Conservation (phyloP, 1,140 invertebrate species). For the Palaemon carinicauda region DNA sequence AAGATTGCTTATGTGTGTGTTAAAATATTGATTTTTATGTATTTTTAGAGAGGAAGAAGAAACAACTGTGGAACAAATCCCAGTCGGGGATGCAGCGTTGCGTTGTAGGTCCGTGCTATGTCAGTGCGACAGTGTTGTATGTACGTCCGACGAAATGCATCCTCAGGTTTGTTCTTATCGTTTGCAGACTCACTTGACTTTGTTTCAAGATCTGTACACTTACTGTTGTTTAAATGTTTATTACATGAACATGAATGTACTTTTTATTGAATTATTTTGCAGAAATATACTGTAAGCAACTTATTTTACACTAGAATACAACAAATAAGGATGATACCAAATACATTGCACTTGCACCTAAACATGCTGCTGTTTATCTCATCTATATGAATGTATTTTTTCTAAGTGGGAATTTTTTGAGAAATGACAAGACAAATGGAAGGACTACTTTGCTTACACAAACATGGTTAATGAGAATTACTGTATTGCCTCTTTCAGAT, state of each 20-base stretch:
- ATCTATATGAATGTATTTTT: too few species aligned
- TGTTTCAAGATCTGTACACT: background rate
- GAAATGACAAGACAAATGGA: too few species aligned
- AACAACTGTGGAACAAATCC: constrained; percentile 13
- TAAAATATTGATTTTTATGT: too few species aligned
- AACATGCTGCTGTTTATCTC: too few species aligned
- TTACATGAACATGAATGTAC: background rate
- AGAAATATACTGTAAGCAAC: background rate
- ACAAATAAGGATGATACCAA: too few species aligned
- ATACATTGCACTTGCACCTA: too few species aligned
- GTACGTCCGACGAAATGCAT: constrained; percentile 34
- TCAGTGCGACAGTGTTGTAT: constrained; percentile 43
- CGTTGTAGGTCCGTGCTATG: constrained; percentile 36
- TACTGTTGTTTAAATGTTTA: background rate
- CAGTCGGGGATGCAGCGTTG: constrained; percentile 29
- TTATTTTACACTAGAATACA: too few species aligned
- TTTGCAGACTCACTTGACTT: background rate
- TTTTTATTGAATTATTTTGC: background rate
- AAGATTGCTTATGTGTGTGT: too few species aligned
- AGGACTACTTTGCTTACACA: too few species aligned
- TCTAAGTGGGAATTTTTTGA: too few species aligned
- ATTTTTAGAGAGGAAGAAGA: constrained; percentile 18
- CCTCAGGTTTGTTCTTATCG: constrained; percentile 6
- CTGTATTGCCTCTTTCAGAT: too few species aligned
- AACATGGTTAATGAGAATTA: too few species aligned